These are phyloP conservation scores for Amphiprion percula DNA, from an alignment of 2,113 vertebrate species.

Conservation along the genomic window DNA sequence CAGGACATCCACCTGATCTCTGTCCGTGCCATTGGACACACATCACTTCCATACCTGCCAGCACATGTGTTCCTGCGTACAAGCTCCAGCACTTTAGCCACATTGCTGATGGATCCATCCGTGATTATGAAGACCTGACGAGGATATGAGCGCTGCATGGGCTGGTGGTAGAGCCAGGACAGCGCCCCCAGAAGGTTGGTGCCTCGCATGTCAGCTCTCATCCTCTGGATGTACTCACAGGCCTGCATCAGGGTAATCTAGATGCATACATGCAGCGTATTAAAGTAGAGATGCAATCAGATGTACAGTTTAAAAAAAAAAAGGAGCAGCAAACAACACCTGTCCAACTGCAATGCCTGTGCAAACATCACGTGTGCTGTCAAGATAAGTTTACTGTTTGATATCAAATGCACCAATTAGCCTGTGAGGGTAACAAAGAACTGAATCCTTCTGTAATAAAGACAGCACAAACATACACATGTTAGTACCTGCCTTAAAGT, in stretches of 20 bases:
- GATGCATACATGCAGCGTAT: neutral
- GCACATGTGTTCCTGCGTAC: conserved; percentile 89
- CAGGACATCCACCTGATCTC: neutral
- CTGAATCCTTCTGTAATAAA: conserved; percentile 64
- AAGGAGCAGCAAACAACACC: conserved; percentile 27
- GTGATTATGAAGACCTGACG: conserved; percentile 94
- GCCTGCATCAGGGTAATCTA: conserved; percentile 87
- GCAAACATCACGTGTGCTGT: conserved; percentile 56
- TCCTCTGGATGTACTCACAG: conserved; percentile 85
- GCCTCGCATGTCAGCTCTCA: conserved; percentile 76
- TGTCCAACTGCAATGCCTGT: conserved; percentile 12
- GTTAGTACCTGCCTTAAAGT: conserved; percentile 67
- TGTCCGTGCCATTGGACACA: neutral
- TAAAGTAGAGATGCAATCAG: conserved; percentile 31
- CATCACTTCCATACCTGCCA: conserved; percentile 85
- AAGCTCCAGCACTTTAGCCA: conserved; percentile 89
- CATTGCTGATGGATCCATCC: conserved; percentile 65
- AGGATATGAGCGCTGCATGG: conserved; percentile 89
- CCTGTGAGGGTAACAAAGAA: conserved; percentile 29
- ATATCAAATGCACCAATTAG: conserved; percentile 60
- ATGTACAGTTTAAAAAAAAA: conserved; percentile 11
- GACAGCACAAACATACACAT: conserved; percentile 61
- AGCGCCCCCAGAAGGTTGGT: conserved; percentile 88
- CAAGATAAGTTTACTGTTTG: conserved; percentile 51
- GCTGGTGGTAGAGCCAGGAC: conserved; percentile 90